phyloP scores from a whole-genome alignment of 2,797 vertebrate species.

The Pseudocheirus occidentalis region DNA sequence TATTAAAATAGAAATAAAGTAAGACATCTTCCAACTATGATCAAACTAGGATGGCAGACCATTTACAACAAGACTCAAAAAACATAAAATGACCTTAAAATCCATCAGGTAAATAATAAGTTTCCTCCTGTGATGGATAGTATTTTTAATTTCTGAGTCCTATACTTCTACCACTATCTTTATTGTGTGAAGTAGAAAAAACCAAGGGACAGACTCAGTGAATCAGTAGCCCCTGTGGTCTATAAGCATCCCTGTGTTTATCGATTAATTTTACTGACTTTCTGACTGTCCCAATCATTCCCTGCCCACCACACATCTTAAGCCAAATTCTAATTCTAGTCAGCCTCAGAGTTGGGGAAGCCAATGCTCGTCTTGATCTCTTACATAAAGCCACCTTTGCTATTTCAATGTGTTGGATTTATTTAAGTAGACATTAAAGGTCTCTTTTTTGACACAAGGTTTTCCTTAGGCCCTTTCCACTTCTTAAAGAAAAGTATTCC shows the following conservation, averaged over 20 bases:
- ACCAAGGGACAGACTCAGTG: background rate
- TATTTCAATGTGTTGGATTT: background rate
- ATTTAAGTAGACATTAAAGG: background rate
- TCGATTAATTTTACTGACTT: background rate
- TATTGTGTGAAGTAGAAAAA: background rate
- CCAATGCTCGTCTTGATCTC: background rate
- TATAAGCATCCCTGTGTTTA: background rate
- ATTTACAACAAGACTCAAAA: background rate
- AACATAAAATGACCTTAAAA: background rate
- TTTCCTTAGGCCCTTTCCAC: background rate
- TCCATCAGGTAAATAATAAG: background rate
- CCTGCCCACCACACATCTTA: background rate
- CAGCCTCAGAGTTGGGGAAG: background rate
- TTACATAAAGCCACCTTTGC: background rate
- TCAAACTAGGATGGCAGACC: background rate
- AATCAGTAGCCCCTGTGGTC: background rate
- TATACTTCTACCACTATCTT: background rate
- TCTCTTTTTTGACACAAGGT: background rate
- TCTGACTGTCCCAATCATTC: background rate
- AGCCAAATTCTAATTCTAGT: background rate
- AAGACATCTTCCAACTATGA: background rate
- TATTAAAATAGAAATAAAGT: background rate
- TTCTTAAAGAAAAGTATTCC: background rate
- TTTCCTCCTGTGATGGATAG: background rate
- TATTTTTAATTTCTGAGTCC: background rate